Conservation (phyloP, 2,113 vertebrate species). For the Lanius collurio region DNA sequence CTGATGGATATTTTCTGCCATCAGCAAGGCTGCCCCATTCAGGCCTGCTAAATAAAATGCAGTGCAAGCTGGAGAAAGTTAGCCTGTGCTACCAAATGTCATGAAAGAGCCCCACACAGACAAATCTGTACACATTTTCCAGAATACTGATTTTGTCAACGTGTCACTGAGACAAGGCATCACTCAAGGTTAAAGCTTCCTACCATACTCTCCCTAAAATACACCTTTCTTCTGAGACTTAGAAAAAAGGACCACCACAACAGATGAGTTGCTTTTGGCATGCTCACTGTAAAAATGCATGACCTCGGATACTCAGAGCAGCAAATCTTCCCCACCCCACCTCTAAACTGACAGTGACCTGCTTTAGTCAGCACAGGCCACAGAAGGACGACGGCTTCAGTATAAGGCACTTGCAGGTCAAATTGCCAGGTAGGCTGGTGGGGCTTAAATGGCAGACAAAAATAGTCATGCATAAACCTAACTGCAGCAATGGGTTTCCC, state of each 20-base stretch:
- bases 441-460: background rate
- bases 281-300: background rate
- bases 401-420: background rate
- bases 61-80: background rate
- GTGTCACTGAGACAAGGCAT: background rate
- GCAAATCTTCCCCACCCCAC: slow-evolving; percentile 13
- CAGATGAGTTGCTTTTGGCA: background rate
- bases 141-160: background rate
- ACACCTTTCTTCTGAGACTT: background rate
- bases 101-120: background rate
- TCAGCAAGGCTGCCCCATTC: background rate
- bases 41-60: background rate
- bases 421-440: background rate
- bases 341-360: background rate
- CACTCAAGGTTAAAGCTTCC: background rate
- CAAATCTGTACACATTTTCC: background rate
- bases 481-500: background rate
- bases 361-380: background rate
- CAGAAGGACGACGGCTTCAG: background rate
- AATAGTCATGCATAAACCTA: background rate
- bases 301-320: background rate
- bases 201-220: background rate
- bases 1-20: background rate
- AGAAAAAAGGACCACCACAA: background rate
- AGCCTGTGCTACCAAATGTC: background rate